Base-by-base conservation (phyloP, 2,888 invertebrate genomes). In the Ennomos erosarius region DNA sequence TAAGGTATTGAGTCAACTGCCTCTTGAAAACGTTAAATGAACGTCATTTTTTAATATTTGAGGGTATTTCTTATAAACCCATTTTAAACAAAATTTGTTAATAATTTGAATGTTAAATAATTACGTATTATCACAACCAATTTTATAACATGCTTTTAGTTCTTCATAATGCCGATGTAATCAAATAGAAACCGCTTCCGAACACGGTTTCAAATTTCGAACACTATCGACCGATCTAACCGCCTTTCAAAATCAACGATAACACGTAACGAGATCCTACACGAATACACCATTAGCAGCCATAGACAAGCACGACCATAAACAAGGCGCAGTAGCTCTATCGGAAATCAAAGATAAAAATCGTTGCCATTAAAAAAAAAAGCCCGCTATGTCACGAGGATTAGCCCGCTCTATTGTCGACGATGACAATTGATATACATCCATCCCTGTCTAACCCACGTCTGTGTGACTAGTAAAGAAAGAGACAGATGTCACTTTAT, bases 351-450 rank as follows among this genome's bases (percentile, higher is more conserved):
- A 74, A 84, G 85, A 87, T 86, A 84, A 84, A 83, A 88, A 74
- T 72, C 70, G 57, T 55, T 47, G 83, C 82, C 82, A 74, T 55
- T 60, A 55, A 55, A 54, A 59, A 82, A n/a, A 87, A 84, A 82
- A 82, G 73, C 78, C 71, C 81, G 81, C 85, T 59, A 84, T 87
- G 91, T 89, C 91, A 87, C 76, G 76, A 78, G 91, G 91, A 92
- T 91, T 91, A 91, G 79, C 82, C 82, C 73, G 76, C 78, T 76
- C 77, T 85, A 88, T 91, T 90, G 90, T 90, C 80, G 78, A 76
- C 76, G 71, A 79, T 81, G 79, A 91, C 91, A 91, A 90, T 90
- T 79, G 85, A 79, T 81, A 85, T 85, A 77, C 83, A 85, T 82
- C 84, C 80, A 71, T 88, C 90, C 75, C 78, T 67, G 71, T 91